phyloP scores from a whole-genome alignment of 23 tunicate genomes.

The Aplidium turbinatum region DNA sequence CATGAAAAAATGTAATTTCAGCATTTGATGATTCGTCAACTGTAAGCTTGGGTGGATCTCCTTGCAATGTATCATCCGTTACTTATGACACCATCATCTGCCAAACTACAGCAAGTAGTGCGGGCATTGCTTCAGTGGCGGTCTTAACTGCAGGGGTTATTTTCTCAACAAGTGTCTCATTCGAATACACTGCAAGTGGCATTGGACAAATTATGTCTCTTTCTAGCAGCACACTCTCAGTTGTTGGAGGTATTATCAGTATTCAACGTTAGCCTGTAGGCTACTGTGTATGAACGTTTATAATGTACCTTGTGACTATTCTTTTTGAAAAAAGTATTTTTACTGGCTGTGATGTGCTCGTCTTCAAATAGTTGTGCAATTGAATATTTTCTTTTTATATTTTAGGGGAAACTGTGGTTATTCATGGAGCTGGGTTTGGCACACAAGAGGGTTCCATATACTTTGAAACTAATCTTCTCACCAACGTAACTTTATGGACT shows the following conservation, averaged over 20 bases:
- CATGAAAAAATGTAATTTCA: background rate
- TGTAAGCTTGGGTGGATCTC: conserved; percentile 2
- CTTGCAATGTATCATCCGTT: background rate
- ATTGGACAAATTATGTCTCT: no score
- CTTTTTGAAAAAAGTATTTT: no score
- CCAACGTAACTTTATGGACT: background rate
- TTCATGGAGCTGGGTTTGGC: conserved; percentile 3
- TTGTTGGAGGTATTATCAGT: conserved; percentile 28
- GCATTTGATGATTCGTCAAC: conserved; percentile 23
- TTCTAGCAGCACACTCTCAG: conserved; percentile 8
- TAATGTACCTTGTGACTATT: no score
- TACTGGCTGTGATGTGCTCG: no score
- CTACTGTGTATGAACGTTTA: no score
- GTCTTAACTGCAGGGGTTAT: conserved; percentile 22
- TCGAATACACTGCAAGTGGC: background rate
- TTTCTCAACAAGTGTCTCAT: background rate
- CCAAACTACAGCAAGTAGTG: conserved; percentile 3
- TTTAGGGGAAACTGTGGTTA: conserved; percentile 7
- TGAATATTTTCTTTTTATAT: no score
- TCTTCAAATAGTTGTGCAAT: no score
- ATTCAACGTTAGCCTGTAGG: no score
- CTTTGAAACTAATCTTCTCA: background rate
- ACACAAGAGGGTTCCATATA: background rate
- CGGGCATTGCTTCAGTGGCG: conserved; percentile 6
- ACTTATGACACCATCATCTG: conserved; percentile 32